These are phyloP conservation scores for Caretta caretta DNA, from an alignment of 2,113 vertebrate genomes.

Conservation along the genomic window DNA sequence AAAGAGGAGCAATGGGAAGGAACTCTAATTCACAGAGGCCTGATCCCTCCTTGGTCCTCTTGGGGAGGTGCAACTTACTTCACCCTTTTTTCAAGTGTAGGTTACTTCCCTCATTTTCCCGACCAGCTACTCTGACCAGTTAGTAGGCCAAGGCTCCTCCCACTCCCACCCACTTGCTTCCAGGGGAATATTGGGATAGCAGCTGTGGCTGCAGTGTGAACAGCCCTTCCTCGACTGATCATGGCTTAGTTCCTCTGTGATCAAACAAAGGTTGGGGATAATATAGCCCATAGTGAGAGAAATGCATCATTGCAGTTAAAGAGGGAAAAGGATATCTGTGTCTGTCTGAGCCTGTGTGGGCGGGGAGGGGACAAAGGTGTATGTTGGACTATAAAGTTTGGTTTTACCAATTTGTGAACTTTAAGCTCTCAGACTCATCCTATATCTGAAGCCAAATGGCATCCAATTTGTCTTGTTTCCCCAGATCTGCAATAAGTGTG, in stretches of 20 bases:
- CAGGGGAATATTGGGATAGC: background rate
- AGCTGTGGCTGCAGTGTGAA: background rate
- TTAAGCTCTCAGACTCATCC: conserved; percentile 49
- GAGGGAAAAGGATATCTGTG: rapidly evolving
- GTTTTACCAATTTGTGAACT: conserved; percentile 31
- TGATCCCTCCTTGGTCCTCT: background rate
- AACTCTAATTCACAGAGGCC: too few species aligned
- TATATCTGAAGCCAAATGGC: conserved; percentile 33
- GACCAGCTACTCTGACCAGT: background rate
- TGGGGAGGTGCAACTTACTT: background rate
- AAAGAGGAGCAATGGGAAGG: too few species aligned
- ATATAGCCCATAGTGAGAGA: background rate
- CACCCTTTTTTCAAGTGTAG: background rate
- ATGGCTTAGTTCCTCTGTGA: background rate
- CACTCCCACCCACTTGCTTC: background rate
- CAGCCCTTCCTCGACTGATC: background rate
- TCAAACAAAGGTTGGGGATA: background rate
- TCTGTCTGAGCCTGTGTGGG: background rate
- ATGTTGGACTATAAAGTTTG: background rate
- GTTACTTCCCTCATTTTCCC: background rate
- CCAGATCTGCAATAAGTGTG: background rate
- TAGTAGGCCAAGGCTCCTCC: background rate
- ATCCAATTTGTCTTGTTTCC: conserved; percentile 42
- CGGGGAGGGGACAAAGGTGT: background rate
- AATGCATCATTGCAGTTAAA: background rate